A percentile compares a stretch with the other conserved stretches of the same genome.
Evolutionary conservation across 2,888 invertebrate species (phyloP).

Genomic region (Campoplex capitator): DNA sequence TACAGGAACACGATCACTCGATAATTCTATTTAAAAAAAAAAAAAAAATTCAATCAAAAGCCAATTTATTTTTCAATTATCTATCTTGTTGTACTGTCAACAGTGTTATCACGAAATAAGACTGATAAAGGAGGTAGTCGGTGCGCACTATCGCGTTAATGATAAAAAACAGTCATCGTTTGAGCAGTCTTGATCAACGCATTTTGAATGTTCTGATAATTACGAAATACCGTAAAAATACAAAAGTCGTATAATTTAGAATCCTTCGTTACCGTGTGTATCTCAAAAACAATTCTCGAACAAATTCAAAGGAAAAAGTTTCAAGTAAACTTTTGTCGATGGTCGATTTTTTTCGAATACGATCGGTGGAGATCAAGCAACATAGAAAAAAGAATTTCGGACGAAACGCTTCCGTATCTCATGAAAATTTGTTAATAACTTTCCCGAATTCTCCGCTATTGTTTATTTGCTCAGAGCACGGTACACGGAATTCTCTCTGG

Average conservation of each 20-base stretch:
- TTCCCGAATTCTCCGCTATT: slow-evolving; percentile 21
- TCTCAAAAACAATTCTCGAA: no score
- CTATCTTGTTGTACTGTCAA: background rate
- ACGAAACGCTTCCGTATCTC: background rate
- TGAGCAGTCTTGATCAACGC: background rate
- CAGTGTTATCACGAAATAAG: background rate
- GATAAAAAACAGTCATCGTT: background rate
- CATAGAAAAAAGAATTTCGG: background rate
- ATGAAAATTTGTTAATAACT: slow-evolving; percentile 4
- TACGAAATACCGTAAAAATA: background rate
- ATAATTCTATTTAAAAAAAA: background rate
- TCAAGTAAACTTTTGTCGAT: background rate
- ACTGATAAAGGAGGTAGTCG: background rate
- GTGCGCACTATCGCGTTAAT: background rate
- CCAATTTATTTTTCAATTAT: background rate
- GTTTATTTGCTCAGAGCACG: background rate
- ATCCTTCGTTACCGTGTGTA: background rate
- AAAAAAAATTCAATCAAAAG: background rate
- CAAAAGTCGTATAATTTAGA: background rate
- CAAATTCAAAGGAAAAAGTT: background rate
- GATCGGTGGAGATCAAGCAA: background rate
- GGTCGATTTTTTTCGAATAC: background rate
- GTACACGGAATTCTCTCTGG: slow-evolving; percentile 32
- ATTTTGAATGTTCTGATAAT: background rate
- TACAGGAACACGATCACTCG: background rate